phyloP scores from a whole-genome alignment of 2,888 invertebrate species.

The Parnassius glacialis region DNA sequence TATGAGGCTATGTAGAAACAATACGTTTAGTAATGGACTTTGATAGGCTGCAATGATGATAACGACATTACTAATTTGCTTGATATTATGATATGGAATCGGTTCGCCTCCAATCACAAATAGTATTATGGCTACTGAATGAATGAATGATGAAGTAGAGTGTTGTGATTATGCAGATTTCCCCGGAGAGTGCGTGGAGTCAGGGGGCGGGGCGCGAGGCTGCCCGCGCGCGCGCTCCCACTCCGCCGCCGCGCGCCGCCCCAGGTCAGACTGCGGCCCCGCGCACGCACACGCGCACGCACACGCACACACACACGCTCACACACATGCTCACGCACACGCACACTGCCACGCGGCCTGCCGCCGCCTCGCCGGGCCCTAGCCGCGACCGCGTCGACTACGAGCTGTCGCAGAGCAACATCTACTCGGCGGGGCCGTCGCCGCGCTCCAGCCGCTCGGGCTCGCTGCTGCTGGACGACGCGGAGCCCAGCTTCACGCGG shows the following conservation, averaged over 20 bases:
- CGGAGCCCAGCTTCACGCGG: conserved; percentile 56
- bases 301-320: conserved; percentile 40
- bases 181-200: conserved; percentile 80
- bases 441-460: conserved; percentile 67
- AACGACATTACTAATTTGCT: no score
- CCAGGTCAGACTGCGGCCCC: conserved; percentile 64
- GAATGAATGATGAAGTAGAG: no score
- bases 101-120: no score
- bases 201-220: conserved; percentile 60
- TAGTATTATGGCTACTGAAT: no score
- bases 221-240: conserved; percentile 73
- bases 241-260: conserved; percentile 74
- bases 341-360: conserved; percentile 63
- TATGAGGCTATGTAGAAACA: no score
- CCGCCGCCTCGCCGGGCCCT: conserved; percentile 62
- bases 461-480: conserved; percentile 53
- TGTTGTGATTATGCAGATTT: conserved; percentile 48
- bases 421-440: conserved; percentile 76
- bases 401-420: conserved; percentile 79
- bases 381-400: conserved; percentile 78
- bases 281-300: conserved; percentile 26
- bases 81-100: no score
- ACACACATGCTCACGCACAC: conserved; percentile 46
- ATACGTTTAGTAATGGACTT: no score
- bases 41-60: no score